Evolutionary conservation across 2,797 vertebrate species (phyloP).

Genomic region (Ctenopoma kingsleyae): DNA sequence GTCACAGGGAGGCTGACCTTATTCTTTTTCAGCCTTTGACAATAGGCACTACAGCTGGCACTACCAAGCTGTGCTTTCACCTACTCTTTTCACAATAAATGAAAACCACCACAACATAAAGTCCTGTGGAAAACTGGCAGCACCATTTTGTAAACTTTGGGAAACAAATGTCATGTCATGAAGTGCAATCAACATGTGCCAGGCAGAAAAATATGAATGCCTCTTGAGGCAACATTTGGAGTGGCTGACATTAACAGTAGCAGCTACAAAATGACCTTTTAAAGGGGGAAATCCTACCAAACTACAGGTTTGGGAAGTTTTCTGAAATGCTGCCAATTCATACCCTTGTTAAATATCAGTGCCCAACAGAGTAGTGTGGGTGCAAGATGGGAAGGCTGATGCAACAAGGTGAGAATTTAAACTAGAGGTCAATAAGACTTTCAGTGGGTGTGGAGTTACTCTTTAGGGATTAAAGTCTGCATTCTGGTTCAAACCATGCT

Average conservation of each 20-base stretch:
- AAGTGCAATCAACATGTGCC: conserved; percentile 11
- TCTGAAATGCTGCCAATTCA: conserved; percentile 1
- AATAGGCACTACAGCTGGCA: conserved; percentile 11
- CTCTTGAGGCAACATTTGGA: conserved; percentile 12
- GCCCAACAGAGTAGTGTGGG: neutral
- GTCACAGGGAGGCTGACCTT: conserved; percentile 47
- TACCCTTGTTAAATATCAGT: neutral
- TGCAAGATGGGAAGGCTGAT: neutral
- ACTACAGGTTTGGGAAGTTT: neutral
- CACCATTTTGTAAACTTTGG: neutral
- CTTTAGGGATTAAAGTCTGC: neutral
- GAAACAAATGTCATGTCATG: conserved; percentile 33
- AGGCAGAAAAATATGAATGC: neutral
- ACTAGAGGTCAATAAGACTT: neutral
- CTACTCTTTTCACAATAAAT: neutral
- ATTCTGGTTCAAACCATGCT: too few species aligned
- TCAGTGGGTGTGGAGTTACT: neutral
- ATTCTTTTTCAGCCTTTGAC: conserved; percentile 34
- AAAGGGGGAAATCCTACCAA: conserved; percentile 5
- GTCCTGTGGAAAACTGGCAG: neutral
- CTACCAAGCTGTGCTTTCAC: conserved; percentile 28
- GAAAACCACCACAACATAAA: conserved; percentile 3
- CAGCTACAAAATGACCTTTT: conserved; percentile 47
- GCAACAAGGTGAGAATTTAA: neutral
- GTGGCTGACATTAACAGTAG: conserved; percentile 37